Evolutionary conservation across 2,888 invertebrate genomes (phyloP).

Genomic region (Urechis unicinctus): DNA sequence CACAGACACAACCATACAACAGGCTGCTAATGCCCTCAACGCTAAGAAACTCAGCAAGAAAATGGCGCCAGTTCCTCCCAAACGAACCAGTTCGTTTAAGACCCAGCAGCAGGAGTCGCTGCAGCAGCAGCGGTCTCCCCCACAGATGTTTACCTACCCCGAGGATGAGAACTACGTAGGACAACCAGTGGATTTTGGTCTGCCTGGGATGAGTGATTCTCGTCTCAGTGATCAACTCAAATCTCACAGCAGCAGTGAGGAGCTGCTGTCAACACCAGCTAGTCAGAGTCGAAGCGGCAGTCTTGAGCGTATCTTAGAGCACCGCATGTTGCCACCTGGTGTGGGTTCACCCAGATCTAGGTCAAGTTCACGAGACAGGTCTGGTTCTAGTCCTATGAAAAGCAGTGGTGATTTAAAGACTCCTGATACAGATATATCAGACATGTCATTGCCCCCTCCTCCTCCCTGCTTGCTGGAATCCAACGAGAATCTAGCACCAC

Average conservation of each 20-base stretch:
- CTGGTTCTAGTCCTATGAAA: constrained; percentile 15
- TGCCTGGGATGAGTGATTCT: constrained; percentile 6
- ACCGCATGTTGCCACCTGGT: constrained; percentile 1
- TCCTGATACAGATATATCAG: constrained; percentile 18
- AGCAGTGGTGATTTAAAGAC: constrained; percentile 14
- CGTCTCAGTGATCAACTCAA: constrained; percentile 11
- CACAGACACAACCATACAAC: constrained; percentile 30
- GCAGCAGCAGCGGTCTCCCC: constrained; percentile 1
- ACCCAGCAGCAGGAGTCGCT: constrained; percentile 16
- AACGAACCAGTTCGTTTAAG: constrained; percentile 79
- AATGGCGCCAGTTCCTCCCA: constrained; percentile 91
- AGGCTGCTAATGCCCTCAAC: constrained; percentile 32
- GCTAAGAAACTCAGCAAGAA: constrained; percentile 52
- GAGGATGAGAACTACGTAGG: neutral
- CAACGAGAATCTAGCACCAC: constrained; percentile 1
- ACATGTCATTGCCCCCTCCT: constrained; percentile 16
- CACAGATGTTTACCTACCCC: neutral
- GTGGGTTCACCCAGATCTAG: constrained; percentile 11
- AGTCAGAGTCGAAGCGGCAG: constrained; percentile 22
- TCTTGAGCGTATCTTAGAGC: constrained; percentile 19
- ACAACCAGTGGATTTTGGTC: constrained; percentile 1
- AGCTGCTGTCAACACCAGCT: constrained; percentile 20
- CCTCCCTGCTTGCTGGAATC: constrained; percentile 15
- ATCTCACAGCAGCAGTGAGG: constrained; percentile 22
- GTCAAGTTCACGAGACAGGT: constrained; percentile 16